These are phyloP conservation scores for Andricus grossulariae DNA, from an alignment of 1,140 invertebrate species.

Conservation along the genomic window DNA sequence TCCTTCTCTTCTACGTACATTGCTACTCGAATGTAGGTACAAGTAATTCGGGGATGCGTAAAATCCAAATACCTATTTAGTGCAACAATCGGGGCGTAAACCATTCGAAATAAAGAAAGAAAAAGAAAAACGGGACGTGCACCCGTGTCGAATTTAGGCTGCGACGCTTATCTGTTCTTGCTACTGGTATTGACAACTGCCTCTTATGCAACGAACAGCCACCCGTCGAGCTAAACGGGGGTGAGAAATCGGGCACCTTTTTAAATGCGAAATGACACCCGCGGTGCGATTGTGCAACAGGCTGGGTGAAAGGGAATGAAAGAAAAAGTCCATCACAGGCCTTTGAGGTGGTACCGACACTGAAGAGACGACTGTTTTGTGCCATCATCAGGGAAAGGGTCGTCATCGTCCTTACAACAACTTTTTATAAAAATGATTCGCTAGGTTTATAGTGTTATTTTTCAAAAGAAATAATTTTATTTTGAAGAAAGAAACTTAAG, in stretches of 20 bases:
- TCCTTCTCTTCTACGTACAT: constrained; percentile 44
- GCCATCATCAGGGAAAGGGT: background rate
- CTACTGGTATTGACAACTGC: constrained; percentile 38
- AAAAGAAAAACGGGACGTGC: constrained; percentile 35
- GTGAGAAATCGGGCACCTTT: constrained; percentile 70
- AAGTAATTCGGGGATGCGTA: constrained; percentile 73
- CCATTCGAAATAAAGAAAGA: constrained; percentile 53
- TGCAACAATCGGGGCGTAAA: constrained; percentile 71
- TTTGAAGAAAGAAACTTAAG: too few relatives aligned
- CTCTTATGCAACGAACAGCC: constrained; percentile 40
- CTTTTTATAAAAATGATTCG: too few relatives aligned
- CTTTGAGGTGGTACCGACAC: background rate
- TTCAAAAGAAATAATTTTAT: too few relatives aligned
- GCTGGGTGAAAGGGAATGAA: constrained; percentile 34
- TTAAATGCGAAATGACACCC: constrained; percentile 62
- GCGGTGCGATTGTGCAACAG: constrained; percentile 63
- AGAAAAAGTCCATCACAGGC: constrained; percentile 35
- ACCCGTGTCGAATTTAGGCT: background rate
- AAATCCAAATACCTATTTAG: constrained; percentile 69
- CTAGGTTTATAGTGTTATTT: too few relatives aligned
- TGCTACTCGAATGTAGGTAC: constrained; percentile 43
- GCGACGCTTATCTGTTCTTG: constrained; percentile 34
- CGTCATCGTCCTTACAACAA: background rate
- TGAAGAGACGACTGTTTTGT: background rate
- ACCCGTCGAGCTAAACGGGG: constrained; percentile 66